Conservation (phyloP, 2,797 vertebrate genomes). For the Poecile montanus region DNA sequence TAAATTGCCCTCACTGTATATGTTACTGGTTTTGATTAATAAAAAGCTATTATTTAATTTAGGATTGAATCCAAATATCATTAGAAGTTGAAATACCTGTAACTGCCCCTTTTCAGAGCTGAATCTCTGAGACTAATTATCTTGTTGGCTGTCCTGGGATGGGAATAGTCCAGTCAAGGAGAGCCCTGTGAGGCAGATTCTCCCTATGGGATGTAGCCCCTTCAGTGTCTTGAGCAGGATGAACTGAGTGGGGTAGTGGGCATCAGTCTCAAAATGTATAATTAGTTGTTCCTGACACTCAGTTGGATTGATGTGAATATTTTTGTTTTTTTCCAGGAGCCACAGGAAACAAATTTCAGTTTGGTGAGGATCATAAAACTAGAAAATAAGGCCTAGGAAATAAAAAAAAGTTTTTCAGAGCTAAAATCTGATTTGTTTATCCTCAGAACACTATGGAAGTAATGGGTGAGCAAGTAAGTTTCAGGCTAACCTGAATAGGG, state of each 20-base stretch:
- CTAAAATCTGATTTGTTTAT: not conserved
- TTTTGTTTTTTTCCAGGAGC: not conserved
- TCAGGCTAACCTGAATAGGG: not conserved
- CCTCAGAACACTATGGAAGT: not conserved
- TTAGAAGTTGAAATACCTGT: not conserved
- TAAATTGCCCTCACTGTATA: not conserved
- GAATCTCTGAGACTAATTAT: not conserved
- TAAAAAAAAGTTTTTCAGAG: not conserved
- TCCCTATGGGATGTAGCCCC: not conserved
- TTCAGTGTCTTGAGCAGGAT: not conserved
- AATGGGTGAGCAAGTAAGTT: not conserved
- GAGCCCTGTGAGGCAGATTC: not conserved
- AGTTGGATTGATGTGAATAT: not conserved
- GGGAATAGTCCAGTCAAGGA: not conserved
- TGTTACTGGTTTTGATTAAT: not conserved
- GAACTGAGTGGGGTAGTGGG: not conserved
- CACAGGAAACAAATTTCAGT: not conserved
- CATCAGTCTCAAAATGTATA: not conserved
- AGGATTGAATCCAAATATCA: not conserved
- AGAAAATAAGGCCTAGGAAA: not conserved
- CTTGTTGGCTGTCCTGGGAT: not conserved
- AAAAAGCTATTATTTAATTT: not conserved
- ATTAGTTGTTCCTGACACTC: not conserved
- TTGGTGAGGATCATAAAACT: not conserved
- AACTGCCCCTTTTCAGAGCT: not conserved